Conservation (phyloP, 2,888 invertebrate genomes). For the Diachrysia chrysitis region DNA sequence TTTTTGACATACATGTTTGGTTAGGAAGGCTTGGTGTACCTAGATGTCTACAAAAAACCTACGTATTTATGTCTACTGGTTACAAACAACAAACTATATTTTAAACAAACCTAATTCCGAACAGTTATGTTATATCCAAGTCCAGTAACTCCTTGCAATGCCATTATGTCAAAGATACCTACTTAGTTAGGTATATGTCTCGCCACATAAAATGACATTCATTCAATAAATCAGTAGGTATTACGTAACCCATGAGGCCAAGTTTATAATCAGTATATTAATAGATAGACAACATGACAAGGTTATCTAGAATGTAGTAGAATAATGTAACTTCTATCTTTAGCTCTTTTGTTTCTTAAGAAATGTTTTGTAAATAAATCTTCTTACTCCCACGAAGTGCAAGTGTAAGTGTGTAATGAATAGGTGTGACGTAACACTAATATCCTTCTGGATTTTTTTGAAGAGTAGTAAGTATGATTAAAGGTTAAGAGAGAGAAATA, state of each 20-base stretch:
- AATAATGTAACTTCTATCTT: not conserved
- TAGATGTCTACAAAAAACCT: too few species aligned
- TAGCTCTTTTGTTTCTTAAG: not conserved
- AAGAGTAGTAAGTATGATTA: too few species aligned
- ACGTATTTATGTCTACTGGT: too few species aligned
- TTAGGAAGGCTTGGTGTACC: too few species aligned
- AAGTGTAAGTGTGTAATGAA: not conserved
- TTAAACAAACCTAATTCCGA: too few species aligned
- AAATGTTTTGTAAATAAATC: not conserved
- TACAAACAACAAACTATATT: too few species aligned
- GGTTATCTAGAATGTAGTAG: not conserved
- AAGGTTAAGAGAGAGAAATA: too few species aligned
- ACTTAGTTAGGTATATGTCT: too few species aligned
- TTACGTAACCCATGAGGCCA: not conserved
- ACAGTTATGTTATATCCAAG: too few species aligned
- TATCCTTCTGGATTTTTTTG: not conserved
- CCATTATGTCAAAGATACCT: too few species aligned
- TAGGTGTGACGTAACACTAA: not conserved
- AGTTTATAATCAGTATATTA: constrained; percentile 1
- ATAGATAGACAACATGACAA: not conserved
- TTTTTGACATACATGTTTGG: too few species aligned
- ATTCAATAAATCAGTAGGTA: not conserved
- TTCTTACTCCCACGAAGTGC: not conserved
- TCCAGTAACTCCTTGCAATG: too few species aligned
- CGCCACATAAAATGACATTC: not conserved